Evolutionary conservation across 1,140 invertebrate species (phyloP), one percentile per base, ranked within the genome.

Genomic region (Brachionus manjavacas): DNA sequence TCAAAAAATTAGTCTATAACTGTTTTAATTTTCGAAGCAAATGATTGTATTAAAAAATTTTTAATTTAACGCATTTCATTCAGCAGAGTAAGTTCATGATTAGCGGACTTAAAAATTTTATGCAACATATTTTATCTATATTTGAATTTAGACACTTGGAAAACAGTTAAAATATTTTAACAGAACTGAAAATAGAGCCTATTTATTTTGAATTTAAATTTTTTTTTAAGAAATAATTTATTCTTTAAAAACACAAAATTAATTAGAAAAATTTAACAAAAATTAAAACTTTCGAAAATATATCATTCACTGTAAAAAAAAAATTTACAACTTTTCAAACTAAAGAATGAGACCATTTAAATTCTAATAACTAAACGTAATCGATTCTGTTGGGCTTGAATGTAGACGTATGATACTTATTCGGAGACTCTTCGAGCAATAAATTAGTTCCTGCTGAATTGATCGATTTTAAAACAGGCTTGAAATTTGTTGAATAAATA

Each of bases 271-370:
- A 68, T 20, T 16, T 60, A 60, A 60, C 52, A 68, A 68, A 25
- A 25, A 66, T 25, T 23, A 66, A 66, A 66, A 35, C n/a, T 68
- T 68, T 68, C 12, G 12, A 68, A 68, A 68, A 68, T 68, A 68
- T 68, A 68, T 68, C 66, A 68, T 68, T 68, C 31, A 68, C 66
- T 68, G 66, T 68, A 68, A 68, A 68, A 39, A 70, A 70, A 72
- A 39, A 72, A 39, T 41, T 20, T 20, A 39, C 68, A 41, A 35
- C 16, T 72, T 72, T 72, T 39, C n/a, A 41, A 72, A 72, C 35
- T 39, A 72, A 72, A 41, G 7, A 72, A 72, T 41, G 39, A 41
- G 25, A 31, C 66, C 25, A 31, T 68, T 68, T 68, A 72, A 43
- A 72, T 16, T 20, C 11, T 46, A 72, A 72, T 20, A 39, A 41